Conservation (phyloP, 2,113 vertebrate genomes). For the Hydrochoerus hydrochaeris region DNA sequence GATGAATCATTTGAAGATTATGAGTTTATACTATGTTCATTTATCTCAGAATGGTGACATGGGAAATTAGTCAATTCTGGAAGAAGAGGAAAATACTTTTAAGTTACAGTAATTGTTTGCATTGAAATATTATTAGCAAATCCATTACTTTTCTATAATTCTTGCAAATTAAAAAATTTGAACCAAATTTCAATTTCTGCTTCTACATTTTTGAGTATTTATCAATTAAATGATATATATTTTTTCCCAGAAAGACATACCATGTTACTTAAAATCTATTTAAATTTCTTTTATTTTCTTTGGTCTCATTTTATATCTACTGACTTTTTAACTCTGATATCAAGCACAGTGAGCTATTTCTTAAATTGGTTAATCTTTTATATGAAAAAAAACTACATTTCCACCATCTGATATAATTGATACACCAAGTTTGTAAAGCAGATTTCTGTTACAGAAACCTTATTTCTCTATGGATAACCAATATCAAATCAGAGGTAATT, state of each 20-base stretch:
- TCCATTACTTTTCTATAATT: not conserved
- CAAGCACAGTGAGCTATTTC: not conserved
- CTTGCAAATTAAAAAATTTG: constrained; percentile 12
- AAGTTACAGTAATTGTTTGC: not conserved
- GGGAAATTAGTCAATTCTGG: not conserved
- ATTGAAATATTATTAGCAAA: not conserved
- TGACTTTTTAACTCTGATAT: not conserved
- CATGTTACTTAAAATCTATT: not conserved
- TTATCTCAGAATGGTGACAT: not conserved
- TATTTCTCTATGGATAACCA: not conserved
- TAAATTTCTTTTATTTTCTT: not conserved
- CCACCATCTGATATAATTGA: not conserved
- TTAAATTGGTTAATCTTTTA: not conserved
- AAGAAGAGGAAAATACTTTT: constrained; percentile 5
- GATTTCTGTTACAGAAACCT: not conserved
- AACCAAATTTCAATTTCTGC: not conserved
- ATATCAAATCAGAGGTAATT: not conserved
- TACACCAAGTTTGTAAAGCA: not conserved
- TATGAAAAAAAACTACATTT: not conserved
- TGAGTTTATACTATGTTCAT: not conserved
- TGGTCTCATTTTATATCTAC: not conserved
- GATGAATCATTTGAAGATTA: not conserved
- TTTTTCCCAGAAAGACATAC: not conserved
- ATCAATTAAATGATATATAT: constrained; percentile 4
- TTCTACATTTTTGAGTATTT: not conserved